phyloP scores from a whole-genome alignment of 1,140 invertebrate genomes.

The Teleopsis dalmanni region DNA sequence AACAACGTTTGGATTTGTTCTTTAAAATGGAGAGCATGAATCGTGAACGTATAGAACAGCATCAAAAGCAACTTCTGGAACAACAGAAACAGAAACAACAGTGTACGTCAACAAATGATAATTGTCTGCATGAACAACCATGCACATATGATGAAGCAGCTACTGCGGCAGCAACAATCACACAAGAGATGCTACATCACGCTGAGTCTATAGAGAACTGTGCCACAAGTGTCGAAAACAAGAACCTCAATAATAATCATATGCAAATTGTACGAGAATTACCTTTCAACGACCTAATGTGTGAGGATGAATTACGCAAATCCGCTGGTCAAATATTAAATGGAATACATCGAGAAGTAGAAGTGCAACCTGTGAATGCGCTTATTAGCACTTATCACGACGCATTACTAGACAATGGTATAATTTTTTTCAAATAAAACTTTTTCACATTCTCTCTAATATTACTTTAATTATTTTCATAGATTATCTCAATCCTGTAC shows the following conservation, averaged over 20 bases:
- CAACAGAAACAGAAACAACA: conserved; percentile 17
- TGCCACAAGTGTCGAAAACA: conserved; percentile 10
- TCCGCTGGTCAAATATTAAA: conserved; percentile 46
- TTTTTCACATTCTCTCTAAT: not conserved
- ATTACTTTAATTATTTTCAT: conserved; percentile 1
- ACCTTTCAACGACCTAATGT: conserved; percentile 36
- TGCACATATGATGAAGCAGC: conserved; percentile 37
- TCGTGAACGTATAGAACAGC: conserved; percentile 33
- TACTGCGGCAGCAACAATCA: conserved; percentile 28
- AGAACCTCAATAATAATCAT: conserved; percentile 12
- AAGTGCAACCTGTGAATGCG: conserved; percentile 45
- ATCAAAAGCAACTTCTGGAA: conserved; percentile 23
- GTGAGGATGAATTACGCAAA: conserved; percentile 40
- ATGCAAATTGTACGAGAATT: conserved; percentile 14
- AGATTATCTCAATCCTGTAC: conserved; percentile 48
- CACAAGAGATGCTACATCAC: conserved; percentile 33
- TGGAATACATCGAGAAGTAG: conserved; percentile 45
- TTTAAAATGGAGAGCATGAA: conserved; percentile 44
- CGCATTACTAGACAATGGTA: conserved; percentile 38
- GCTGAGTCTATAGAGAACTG: not conserved
- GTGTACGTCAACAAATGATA: conserved; percentile 8
- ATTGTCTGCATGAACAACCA: conserved; percentile 9
- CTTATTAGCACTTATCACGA: conserved; percentile 41
- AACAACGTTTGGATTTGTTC: conserved; percentile 42
- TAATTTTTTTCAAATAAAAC: not conserved